Evolutionary conservation across 2,888 invertebrate species (phyloP).

Genomic region (Chalcis sispes): DNA sequence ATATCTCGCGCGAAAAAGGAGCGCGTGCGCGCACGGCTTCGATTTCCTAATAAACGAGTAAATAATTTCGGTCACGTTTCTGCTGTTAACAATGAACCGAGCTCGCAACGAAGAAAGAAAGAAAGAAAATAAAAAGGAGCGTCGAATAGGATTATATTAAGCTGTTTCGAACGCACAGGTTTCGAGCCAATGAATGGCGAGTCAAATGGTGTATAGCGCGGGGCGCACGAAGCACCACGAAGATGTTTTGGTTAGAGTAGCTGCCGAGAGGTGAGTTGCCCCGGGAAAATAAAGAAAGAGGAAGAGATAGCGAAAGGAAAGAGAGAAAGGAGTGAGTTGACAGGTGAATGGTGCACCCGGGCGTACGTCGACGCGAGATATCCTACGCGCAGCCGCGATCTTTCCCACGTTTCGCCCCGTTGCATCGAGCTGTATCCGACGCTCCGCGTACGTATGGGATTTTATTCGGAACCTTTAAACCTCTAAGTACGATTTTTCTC

Average conservation of each 20-base stretch:
- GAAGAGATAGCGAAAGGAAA: constrained; percentile 41
- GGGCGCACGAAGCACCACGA: constrained; percentile 67
- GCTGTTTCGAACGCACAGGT: constrained; percentile 68
- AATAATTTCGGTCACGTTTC: constrained; percentile 76
- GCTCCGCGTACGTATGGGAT: no score
- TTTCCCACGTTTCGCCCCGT: constrained; percentile 59
- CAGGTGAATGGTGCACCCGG: constrained; percentile 71
- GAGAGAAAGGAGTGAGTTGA: constrained; percentile 64
- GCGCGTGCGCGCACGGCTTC: neutral
- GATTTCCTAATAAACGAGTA: constrained; percentile 72
- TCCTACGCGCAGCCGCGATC: constrained; percentile 57
- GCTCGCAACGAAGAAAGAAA: no score
- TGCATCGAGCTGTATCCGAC: no score
- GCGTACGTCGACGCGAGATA: neutral
- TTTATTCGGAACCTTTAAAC: no score
- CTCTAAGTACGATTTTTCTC: no score
- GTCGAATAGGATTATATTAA: constrained; percentile 76
- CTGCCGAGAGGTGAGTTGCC: constrained; percentile 52
- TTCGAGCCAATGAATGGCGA: constrained; percentile 70
- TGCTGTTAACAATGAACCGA: constrained; percentile 63
- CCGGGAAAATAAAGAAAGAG: no score
- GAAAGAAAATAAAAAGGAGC: no score
- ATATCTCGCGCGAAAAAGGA: no score
- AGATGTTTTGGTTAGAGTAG: constrained; percentile 75
- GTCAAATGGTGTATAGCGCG: no score